A percentile compares a stretch with the other conserved stretches of the same genome.
Evolutionary conservation across 2,888 invertebrate species (phyloP).

Genomic region (Endotricha flammealis): DNA sequence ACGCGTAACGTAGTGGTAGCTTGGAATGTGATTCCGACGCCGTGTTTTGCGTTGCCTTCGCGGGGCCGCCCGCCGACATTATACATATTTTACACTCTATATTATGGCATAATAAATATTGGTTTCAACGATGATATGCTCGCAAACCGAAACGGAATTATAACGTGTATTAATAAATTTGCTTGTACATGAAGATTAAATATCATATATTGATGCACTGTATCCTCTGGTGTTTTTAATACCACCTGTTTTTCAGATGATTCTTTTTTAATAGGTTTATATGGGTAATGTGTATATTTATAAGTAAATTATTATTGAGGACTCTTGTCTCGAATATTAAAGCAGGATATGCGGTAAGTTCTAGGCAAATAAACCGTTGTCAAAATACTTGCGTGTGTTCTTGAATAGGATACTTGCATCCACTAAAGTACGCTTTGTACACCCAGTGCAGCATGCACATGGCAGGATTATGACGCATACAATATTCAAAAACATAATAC

Average conservation of each 20-base stretch:
- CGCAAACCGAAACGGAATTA: constrained; percentile 53
- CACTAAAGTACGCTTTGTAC: too few relatives aligned
- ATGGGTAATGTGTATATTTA: constrained; percentile 75
- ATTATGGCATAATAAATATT: constrained; percentile 78
- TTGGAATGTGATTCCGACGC: constrained; percentile 71
- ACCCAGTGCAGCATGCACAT: too few relatives aligned
- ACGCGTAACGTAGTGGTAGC: constrained; percentile 37
- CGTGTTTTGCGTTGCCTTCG: constrained; percentile 56
- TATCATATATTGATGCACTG: constrained; percentile 87
- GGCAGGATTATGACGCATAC: too few relatives aligned
- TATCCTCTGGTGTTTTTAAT: constrained; percentile 74
- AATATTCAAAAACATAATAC: too few relatives aligned
- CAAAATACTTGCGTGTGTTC: constrained; percentile 61
- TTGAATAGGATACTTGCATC: constrained; percentile 43
- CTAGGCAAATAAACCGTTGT: constrained; percentile 73
- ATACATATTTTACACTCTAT: constrained; percentile 68
- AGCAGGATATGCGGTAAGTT: constrained; percentile 69
- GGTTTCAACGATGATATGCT: constrained; percentile 55
- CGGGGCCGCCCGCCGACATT: constrained; percentile 45
- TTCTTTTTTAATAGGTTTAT: constrained; percentile 67
- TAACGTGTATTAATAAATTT: constrained; percentile 81
- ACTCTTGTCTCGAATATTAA: constrained; percentile 73
- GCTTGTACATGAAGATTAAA: constrained; percentile 88
- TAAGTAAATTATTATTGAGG: constrained; percentile 75
- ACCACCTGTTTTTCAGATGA: constrained; percentile 60